These are phyloP conservation scores for Galeopterus variegatus DNA, from an alignment of 2,113 vertebrate genomes.

Conservation along the genomic window DNA sequence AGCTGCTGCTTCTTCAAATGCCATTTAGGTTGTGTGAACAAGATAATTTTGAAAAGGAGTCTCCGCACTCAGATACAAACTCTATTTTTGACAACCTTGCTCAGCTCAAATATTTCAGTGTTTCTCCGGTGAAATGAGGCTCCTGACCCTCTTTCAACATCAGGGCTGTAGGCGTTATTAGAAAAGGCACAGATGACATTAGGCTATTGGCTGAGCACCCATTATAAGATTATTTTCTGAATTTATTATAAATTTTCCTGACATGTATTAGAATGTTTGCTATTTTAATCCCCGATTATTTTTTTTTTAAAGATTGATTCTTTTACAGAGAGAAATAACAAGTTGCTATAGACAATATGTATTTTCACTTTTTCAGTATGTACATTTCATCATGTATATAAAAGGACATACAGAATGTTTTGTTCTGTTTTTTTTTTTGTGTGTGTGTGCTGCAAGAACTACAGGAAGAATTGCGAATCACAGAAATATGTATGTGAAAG, in stretches of 20 bases:
- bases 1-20: background rate
- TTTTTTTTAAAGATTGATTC: background rate
- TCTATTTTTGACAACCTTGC: background rate
- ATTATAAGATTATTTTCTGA: slow-evolving; percentile 54
- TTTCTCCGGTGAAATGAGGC: background rate
- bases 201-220: background rate
- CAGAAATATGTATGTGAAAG: slow-evolving; percentile 16
- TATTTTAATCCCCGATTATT: background rate
- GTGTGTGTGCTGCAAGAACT: slow-evolving; percentile 22
- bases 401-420: slow-evolving; percentile 37
- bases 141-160: slow-evolving; percentile 19
- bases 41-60: background rate
- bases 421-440: background rate
- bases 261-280: background rate
- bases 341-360: background rate
- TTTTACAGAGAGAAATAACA: slow-evolving; percentile 34
- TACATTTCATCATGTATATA: background rate
- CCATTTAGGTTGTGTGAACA: background rate
- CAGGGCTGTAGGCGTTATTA: background rate
- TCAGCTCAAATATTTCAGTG: slow-evolving; percentile 51
- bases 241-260: slow-evolving; percentile 54
- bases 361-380: slow-evolving; percentile 26
- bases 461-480: slow-evolving; percentile 28
- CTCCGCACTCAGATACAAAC: background rate
- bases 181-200: slow-evolving; percentile 31